Base-by-base conservation (phyloP, 2,113 vertebrate genomes). In the Gasterosteus aculeatus region DNA sequence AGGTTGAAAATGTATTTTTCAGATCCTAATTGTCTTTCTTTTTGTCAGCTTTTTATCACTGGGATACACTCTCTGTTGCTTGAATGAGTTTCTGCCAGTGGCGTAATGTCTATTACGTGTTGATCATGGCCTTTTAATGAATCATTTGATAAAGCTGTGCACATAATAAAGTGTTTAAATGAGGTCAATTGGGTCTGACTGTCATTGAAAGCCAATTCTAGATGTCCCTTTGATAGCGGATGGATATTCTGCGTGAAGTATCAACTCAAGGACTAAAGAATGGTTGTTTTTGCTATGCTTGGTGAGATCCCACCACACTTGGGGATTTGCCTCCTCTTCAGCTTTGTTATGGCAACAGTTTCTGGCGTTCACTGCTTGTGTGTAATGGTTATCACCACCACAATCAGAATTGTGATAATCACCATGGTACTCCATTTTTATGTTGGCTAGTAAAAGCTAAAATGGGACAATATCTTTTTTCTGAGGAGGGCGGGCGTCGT, bases 21-120 rank as follows among this genome's bases (percentile, higher is more conserved):
- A 77, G 56, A 0, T 82, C 87, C 74, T 86, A 84, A 89, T 91
- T 79, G 80, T 83, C 81, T 83, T 83, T 77, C 82, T 88, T 86
- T 87, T 89, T 88, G 80, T 87, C 64, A 84, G 80, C 80, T 44
- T 78, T 86, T 88, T 85, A 92, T 90, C 90, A 58, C 76, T 74
- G 54, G 33, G 49, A 47, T 75, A 76, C 81, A 85, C 74, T 82
- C 85, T 74, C 61, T 63, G 61, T 78, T 77, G 79, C 81, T 64
- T 26, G 53, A 69, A 57, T 64, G 77, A 65, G 75, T 78, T 78
- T 75, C 71, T 72, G 78, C 69, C 75, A 4, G 57, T 77, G 83
- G 80, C 78, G 69, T 68, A 44, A 80, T 69, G 86, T 84, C 84
- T 67, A 74, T 81, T 89, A 68, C 41, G 22, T 78, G 72, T 82